Base-by-base conservation (phyloP, 2,113 vertebrate genomes). In the Eidolon helvum region DNA sequence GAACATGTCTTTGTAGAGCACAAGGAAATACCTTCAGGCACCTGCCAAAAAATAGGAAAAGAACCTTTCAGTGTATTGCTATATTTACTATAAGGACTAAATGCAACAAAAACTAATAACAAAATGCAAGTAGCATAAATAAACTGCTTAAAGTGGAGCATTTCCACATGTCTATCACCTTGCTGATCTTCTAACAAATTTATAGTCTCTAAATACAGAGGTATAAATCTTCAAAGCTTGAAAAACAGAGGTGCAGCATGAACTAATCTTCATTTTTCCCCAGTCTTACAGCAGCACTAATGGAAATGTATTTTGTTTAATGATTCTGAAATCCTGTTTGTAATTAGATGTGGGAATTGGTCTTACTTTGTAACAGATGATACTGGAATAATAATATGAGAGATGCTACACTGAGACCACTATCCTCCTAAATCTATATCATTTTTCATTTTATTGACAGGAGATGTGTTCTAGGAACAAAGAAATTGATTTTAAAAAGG, bases 331-430 rank as follows among this genome's bases (percentile, higher is more conserved):
- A 99, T 99, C 99, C 99, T 99, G 98, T 99, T 99, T 99, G 99
- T 99, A 99, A 99, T 99, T 99, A 99, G 99, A 99, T 99, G 99
- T 99, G 99, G 99, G 99, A 99, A 99, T 99, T 99, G 98, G 98
- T 98, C 98, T 99, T 99, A 98, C 98, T 99, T 99, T 99, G 98
- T 99, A 99, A 99, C 99, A 99, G 99, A 99, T 99, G 99, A 99
- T 99, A 98, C 98, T 99, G 98, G 99, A 99, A 99, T 99, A 99
- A 99, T 99, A 99, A 99, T 99, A 99, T 99, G 98, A 99, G 98
- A 98, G 98, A 98, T 98, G 99, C 98, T 99, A 99, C 95, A 96
- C 97, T 98, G 98, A 98, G 98, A 99, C 98, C 98, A 97, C 98
- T 98, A 98, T 98, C 96, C 97, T 98, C 98, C 97, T 98, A 98